phyloP scores from a whole-genome alignment of 1,140 invertebrate genomes.

The Pogonognathellus flavescens region DNA sequence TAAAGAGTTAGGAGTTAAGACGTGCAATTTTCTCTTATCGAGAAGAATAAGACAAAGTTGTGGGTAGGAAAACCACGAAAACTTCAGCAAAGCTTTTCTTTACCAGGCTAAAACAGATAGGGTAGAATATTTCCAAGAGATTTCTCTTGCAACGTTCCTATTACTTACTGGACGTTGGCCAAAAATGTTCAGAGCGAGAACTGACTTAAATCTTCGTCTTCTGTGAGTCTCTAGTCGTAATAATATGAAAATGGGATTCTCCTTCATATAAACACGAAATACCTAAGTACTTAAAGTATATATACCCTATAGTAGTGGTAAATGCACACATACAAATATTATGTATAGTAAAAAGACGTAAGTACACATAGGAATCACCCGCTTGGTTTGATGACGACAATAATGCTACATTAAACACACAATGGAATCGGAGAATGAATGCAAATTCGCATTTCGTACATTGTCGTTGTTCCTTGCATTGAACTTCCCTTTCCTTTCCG shows the following conservation, averaged over 20 bases:
- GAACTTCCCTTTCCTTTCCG: not conserved
- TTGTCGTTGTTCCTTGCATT: not conserved
- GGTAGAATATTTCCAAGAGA: not conserved
- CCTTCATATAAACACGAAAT: no score
- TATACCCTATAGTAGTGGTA: no score
- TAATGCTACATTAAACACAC: constrained; percentile 46
- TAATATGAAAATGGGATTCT: no score
- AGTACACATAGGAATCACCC: not conserved
- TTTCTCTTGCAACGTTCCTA: no score
- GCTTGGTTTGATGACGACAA: not conserved
- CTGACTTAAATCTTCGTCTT: no score
- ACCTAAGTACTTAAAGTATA: no score
- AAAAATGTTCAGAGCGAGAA: not conserved
- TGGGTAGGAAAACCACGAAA: constrained; percentile 17
- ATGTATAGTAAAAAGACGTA: no score
- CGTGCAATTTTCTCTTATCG: not conserved
- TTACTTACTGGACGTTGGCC: not conserved
- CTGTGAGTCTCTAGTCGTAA: no score
- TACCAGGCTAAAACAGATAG: not conserved
- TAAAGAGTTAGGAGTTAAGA: no score
- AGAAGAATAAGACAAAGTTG: constrained; percentile 1
- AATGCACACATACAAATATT: no score
- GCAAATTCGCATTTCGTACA: not conserved
- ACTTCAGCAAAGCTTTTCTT: constrained; percentile 18
- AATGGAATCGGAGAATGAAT: constrained; percentile 27